Conservation (phyloP, 1,140 invertebrate species). For the Rhopalosiphum padi region DNA sequence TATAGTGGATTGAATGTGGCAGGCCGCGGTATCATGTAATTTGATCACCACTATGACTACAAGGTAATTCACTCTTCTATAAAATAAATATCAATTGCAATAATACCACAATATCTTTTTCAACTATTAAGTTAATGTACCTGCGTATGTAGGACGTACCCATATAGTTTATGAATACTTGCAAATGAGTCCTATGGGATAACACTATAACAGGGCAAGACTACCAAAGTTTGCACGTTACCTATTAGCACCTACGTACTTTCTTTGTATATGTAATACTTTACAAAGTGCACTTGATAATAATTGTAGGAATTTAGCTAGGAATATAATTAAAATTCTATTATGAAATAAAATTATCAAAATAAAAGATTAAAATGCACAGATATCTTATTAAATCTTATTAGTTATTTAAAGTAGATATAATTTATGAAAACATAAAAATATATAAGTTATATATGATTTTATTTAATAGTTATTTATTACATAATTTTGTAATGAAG, state of each 20-base stretch:
- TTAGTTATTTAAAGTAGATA: background rate
- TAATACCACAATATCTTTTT: background rate
- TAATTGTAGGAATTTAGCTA: background rate
- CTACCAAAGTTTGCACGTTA: background rate
- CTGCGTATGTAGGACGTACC: background rate
- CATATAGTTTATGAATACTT: background rate
- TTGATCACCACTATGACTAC: background rate
- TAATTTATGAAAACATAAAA: background rate
- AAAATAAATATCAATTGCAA: background rate
- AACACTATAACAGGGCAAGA: too few relatives aligned
- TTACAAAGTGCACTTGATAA: background rate
- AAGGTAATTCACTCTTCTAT: background rate
- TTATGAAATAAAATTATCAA: background rate
- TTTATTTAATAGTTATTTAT: too few relatives aligned
- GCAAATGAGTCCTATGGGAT: background rate
- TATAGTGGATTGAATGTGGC: background rate
- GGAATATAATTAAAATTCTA: background rate
- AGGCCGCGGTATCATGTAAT: background rate
- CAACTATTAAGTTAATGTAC: background rate
- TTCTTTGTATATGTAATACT: background rate
- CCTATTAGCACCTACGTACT: background rate
- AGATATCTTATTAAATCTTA: too few relatives aligned
- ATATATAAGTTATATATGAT: background rate
- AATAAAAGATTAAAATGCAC: too few relatives aligned
- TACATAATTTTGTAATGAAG: too few relatives aligned